A percentile compares a stretch with the other conserved stretches of the same genome.
Conservation (phyloP, 2,113 vertebrate genomes). For the Psammodynastes pulverulentus region DNA sequence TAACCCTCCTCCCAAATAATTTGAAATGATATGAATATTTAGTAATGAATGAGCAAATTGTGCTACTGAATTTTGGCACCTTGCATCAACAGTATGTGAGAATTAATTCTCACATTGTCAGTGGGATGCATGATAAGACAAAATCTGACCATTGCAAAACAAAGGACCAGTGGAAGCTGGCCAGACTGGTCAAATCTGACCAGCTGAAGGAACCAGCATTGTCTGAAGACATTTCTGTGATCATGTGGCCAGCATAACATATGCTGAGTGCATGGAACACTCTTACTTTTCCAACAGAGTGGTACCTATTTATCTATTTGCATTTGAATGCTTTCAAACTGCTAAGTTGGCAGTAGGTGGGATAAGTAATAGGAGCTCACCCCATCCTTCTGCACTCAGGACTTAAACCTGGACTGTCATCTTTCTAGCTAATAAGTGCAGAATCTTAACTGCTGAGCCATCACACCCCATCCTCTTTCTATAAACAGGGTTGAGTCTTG, state of each 20-base stretch:
- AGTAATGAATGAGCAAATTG: background rate
- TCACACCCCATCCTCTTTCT: background rate
- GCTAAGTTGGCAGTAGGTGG: background rate
- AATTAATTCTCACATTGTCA: background rate
- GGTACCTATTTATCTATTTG: background rate
- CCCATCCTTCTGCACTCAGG: background rate
- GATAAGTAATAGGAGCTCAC: background rate
- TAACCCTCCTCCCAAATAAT: background rate
- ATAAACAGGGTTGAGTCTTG: background rate
- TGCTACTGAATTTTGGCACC: background rate
- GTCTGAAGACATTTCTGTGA: background rate
- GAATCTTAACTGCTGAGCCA: background rate
- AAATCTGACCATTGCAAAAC: background rate
- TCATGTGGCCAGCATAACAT: background rate
- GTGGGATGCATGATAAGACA: background rate
- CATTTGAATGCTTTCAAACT: background rate
- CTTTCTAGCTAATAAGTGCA: background rate
- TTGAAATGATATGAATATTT: background rate
- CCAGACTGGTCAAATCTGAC: background rate
- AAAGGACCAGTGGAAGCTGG: background rate
- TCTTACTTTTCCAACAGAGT: background rate
- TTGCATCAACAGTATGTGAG: background rate
- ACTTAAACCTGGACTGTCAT: background rate
- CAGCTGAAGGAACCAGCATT: background rate
- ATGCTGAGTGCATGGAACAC: background rate